Base-by-base conservation (phyloP, 35 echinoderm and acorn worm species). In the Anneissia japonica region DNA sequence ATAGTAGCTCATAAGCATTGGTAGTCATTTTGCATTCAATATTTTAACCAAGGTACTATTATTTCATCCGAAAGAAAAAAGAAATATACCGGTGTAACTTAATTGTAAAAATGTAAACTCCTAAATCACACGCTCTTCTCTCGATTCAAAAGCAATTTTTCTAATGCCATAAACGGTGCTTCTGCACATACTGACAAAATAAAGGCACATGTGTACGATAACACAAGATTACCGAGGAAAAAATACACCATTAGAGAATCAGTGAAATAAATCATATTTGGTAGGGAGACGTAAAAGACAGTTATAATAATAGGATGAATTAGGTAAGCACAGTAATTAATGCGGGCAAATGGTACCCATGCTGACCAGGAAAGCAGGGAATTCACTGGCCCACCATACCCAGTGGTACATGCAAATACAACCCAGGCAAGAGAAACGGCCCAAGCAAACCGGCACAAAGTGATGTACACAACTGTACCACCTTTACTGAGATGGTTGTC, bases 271-370 rank as follows among this genome's bases (percentile, higher is more conserved):
- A 34, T 35, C 9, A 77, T 11, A 26, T 37, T 26, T 3, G 79
- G 79, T 6, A 76, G 32, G 26, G 39, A 75, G 28, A 56, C 37
- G 46, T 87, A 79, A 87, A 91, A 97, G 29, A 83, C 14, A 4
- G 74, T 17, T 1, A 93, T 88, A 10, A 97, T 39, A 12, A 97
- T 88, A 19, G 91, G 89, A 37, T 97, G 95, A 13, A 97, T 19
- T 5, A 97, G 82, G 79, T 91, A 97, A 30, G 91, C 81, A 0
- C 91, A 76, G 81, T 91, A 97, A 10, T 85, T 93, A 36, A 97
- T 79, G 34, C 95, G 72, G 43, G 88, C 80, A 5, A 97, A 37
- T 33, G 95, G 91, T 31, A 87, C 38, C 91, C 91, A 97, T 43
- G 84, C 37, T 41, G 79, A 55, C 84, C 88, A 93, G 51, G 83